Conservation (phyloP, 2,113 vertebrate genomes). For the Nymphicus hollandicus region DNA sequence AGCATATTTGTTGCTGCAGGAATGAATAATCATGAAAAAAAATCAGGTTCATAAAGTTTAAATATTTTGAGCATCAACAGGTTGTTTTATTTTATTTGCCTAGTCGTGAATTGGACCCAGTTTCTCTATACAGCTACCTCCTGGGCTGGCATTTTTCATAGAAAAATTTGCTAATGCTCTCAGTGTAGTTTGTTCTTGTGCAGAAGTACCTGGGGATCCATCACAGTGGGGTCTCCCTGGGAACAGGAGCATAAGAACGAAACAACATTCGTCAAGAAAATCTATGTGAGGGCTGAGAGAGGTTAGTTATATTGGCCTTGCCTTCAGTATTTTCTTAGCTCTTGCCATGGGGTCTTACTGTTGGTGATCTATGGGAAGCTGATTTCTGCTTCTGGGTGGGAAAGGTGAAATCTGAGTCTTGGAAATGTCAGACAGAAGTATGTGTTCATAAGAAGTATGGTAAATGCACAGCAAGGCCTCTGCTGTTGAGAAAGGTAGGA, state of each 20-base stretch:
- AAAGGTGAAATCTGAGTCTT: background rate
- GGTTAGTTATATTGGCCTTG: accelerated
- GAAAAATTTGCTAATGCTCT: background rate
- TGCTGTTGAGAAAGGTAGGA: background rate
- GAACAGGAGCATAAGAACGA: background rate
- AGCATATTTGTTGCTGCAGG: background rate
- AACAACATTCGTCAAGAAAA: background rate
- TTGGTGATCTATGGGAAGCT: background rate
- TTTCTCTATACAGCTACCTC: background rate
- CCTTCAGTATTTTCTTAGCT: background rate
- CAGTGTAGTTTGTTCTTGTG: background rate
- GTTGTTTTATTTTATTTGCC: background rate
- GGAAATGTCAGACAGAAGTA: background rate
- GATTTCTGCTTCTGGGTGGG: background rate
- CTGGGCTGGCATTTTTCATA: background rate
- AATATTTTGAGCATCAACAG: background rate
- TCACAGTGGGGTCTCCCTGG: background rate
- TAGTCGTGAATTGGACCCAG: background rate
- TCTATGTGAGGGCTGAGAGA: background rate
- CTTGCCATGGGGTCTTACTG: accelerated
- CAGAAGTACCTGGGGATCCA: background rate
- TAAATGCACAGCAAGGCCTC: background rate
- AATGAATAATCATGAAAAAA: background rate
- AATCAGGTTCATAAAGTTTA: background rate
- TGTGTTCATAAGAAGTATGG: background rate